Percentiles rank a stretch among this genome's conserved stretches.
Conservation (phyloP, 2,113 vertebrate species). For the Agelaius phoeniceus region DNA sequence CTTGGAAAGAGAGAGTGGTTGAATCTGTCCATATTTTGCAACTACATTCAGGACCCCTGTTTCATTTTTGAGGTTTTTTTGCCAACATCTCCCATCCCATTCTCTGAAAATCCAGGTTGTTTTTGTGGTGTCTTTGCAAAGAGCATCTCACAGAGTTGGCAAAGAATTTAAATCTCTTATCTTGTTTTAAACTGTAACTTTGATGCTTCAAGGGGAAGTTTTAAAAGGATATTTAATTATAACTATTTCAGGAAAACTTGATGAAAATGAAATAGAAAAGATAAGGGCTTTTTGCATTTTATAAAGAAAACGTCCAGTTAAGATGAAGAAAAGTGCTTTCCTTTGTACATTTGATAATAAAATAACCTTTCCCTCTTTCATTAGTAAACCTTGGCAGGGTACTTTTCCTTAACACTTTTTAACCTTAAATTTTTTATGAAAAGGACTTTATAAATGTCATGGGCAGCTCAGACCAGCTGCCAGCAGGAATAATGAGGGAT, state of each 20-base stretch:
- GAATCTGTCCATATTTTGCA: background rate
- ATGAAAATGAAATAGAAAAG: slow-evolving; percentile 19
- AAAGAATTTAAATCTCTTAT: background rate
- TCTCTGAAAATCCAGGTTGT: background rate
- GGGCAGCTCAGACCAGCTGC: background rate
- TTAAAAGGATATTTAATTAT: slow-evolving; percentile 21
- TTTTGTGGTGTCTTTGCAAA: background rate
- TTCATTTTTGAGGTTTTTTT: background rate
- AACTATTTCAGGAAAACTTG: background rate
- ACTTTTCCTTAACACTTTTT: slow-evolving; percentile 39
- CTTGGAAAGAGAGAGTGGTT: background rate
- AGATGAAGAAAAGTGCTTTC: background rate
- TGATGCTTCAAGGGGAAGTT: background rate
- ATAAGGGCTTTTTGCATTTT: background rate
- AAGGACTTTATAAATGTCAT: slow-evolving; percentile 53
- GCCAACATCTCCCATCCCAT: background rate
- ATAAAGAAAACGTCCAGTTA: background rate
- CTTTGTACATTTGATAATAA: slow-evolving; percentile 40
- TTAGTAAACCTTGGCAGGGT: slow-evolving; percentile 22
- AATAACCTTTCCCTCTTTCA: slow-evolving; percentile 59
- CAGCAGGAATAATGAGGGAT: slow-evolving; percentile 10
- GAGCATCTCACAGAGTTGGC: background rate
- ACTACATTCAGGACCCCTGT: background rate
- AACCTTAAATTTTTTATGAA: slow-evolving; percentile 55
- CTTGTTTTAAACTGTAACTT: background rate